Percentiles rank a stretch among this genome's conserved stretches.
Evolutionary conservation across 2,797 vertebrate species (phyloP).

Genomic region (Octomys mimax): DNA sequence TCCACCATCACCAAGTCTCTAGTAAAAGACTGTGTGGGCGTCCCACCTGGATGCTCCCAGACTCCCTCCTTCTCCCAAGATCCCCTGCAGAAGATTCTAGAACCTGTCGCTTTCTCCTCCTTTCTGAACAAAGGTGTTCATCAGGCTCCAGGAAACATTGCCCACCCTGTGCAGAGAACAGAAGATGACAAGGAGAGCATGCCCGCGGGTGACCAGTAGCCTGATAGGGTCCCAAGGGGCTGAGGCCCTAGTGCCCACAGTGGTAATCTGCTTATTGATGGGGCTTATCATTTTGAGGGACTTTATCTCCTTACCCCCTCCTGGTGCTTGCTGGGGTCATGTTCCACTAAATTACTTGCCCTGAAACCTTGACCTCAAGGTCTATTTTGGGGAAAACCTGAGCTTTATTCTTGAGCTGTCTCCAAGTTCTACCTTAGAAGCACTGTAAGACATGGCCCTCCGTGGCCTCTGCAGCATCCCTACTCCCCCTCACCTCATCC

Average conservation of each 20-base stretch:
- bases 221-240: neutral
- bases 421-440: neutral
- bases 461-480: neutral
- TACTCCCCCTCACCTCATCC: neutral
- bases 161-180: neutral
- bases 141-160: neutral
- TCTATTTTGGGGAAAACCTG: neutral
- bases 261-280: neutral
- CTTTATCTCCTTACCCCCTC: neutral
- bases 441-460: rapidly evolving
- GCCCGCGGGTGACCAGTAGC: neutral
- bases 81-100: neutral
- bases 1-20: neutral
- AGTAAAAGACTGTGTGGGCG: neutral
- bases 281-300: neutral
- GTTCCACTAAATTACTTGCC: neutral
- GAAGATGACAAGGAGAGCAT: neutral
- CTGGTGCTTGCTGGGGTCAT: neutral
- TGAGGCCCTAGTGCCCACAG: neutral
- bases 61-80: neutral
- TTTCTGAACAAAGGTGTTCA: neutral
- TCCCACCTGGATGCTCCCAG: neutral
- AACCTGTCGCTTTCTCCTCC: neutral
- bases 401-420: neutral
- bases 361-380: neutral